Conservation (phyloP, 2,797 vertebrate species). For the Telmatherina bonti region DNA sequence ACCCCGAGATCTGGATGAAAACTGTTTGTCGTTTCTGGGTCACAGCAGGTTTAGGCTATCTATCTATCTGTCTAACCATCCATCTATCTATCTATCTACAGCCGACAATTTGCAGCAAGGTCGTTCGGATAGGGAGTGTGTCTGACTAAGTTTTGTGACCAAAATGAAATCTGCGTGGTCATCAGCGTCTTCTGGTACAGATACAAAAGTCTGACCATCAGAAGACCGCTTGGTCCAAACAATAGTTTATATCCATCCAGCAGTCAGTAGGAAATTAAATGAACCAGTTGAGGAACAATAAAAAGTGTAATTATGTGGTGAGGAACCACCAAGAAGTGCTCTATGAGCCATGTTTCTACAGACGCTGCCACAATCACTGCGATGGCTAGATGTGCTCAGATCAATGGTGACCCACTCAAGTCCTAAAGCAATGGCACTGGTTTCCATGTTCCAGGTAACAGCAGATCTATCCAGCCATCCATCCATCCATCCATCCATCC, state of each 20-base stretch:
- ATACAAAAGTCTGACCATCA: neutral
- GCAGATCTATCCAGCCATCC: too few relatives aligned
- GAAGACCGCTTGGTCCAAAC: neutral
- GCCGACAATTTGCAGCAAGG: neutral
- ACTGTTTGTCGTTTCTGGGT: slow-evolving; percentile 31
- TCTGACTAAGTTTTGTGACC: neutral
- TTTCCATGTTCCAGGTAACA: neutral
- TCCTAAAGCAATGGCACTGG: neutral
- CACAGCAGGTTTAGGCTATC: slow-evolving; percentile 31
- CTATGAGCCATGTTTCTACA: neutral
- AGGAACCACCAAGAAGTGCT: neutral
- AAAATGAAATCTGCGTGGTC: neutral
- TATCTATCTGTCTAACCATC: too few relatives aligned
- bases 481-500: too few relatives aligned
- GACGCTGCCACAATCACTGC: neutral
- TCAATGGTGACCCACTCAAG: neutral
- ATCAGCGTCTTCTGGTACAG: neutral
- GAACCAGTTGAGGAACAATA: neutral
- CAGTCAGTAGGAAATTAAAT: neutral
- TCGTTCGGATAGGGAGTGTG: neutral
- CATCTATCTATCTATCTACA: too few relatives aligned
- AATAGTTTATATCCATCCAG: neutral
- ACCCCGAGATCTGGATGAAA: slow-evolving; percentile 27
- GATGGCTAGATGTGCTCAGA: neutral
- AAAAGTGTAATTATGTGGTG: neutral